phyloP scores from a whole-genome alignment of 2,113 vertebrate species.

The Cathartes aura region DNA sequence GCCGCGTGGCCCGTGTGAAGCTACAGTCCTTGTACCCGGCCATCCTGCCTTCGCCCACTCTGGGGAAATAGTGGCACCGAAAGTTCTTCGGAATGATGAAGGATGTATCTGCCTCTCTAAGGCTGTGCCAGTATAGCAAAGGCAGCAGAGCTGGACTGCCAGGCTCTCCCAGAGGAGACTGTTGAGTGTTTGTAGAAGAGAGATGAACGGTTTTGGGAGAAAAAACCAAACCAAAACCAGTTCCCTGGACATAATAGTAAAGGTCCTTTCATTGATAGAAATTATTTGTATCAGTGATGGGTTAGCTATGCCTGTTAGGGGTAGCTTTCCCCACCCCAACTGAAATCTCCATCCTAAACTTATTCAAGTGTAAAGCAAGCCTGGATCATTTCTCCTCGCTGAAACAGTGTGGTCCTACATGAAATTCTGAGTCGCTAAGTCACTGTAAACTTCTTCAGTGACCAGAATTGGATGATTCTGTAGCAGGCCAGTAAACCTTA shows the following conservation, averaged over 20 bases:
- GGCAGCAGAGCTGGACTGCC: neutral
- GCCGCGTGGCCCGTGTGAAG: accelerated
- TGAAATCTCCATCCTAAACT: too few species aligned
- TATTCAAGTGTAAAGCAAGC: neutral
- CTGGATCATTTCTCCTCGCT: neutral
- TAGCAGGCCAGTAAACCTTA: neutral
- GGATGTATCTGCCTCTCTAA: neutral
- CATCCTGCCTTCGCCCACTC: neutral
- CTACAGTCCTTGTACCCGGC: neutral
- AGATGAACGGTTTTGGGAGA: neutral
- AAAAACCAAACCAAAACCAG: neutral
- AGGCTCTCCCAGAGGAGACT: neutral
- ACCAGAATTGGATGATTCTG: neutral
- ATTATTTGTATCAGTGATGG: too few species aligned
- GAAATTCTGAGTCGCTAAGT: neutral
- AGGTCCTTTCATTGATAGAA: neutral
- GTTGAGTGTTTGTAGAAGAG: neutral
- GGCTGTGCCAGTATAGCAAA: accelerated
- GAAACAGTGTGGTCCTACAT: neutral
- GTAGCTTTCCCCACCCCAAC: neutral
- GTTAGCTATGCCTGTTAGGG: neutral
- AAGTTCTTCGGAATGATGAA: too few species aligned
- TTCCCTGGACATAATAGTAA: neutral
- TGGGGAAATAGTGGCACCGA: neutral
- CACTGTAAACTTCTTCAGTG: neutral